Base-by-base conservation (phyloP, 35 echinoderm and acorn worm species). In the Apostichopus japonicus region DNA sequence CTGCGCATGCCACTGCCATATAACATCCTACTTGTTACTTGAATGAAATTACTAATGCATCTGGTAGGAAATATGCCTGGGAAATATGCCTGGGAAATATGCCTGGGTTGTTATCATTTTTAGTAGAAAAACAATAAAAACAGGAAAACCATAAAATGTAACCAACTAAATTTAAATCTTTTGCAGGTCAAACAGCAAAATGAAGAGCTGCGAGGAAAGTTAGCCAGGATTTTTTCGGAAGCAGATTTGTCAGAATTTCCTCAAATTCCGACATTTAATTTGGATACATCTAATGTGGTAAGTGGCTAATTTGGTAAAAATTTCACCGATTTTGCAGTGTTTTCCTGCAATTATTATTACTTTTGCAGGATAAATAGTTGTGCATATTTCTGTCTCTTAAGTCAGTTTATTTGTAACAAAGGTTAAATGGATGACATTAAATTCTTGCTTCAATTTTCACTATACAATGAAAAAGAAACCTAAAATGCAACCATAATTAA, bases 141-240 rank as follows among this genome's bases (percentile, higher is more conserved):
- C 33, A 44, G 33, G 33, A 33, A 44, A 44, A 44, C 1, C 0
- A 61, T 61, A 13, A 61, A 8, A 61, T 61, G 7, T 13, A 61
- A 61, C 57, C 2, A 5, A 59, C 57, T 59, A 59, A 7, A 59
- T 33, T 89, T 89, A 19, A 55, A 9, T 16, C 23, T n/a, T 14
- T 56, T 54, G 8, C 79, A 98, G 96, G 90, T 92, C 0, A 94
- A 83, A 81, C 76, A 72, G 71, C 96, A 98, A 63, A 98, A 98
- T 90, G 94, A 92, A 19, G 96, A 98, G 6, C 84, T 95, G 73
- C 87, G 90, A 54, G 84, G 71, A 4, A 95, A 90, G 70, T 84
- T 98, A 19, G 62, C 79, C 77, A 87, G 92, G 53, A 98, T 98
- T 5, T 92, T 88, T 79, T 52, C 76, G 19, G 95, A 97, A 88